Evolutionary conservation across 2,888 invertebrate species (phyloP).

Genomic region (Tricholauxania praeusta): DNA sequence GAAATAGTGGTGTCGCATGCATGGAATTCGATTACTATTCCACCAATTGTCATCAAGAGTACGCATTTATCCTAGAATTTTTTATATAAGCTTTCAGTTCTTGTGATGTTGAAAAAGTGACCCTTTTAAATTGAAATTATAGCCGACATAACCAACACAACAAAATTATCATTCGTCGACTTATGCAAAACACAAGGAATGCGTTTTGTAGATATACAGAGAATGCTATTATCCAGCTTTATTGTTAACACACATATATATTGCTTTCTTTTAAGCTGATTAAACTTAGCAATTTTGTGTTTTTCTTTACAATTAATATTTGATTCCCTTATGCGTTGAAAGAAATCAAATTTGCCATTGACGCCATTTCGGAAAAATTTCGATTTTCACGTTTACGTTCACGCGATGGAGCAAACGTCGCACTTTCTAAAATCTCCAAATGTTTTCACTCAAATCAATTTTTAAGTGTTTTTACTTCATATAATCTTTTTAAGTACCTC

Average conservation of each 20-base stretch:
- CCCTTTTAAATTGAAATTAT: neutral
- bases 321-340: no score
- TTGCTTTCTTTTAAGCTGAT: no score
- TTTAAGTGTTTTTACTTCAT: no score
- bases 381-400: no score
- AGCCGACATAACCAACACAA: conserved; percentile 10
- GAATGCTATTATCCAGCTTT: no score
- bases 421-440: no score
- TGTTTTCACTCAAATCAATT: no score
- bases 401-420: no score
- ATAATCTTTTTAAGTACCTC: neutral
- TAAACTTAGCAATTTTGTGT: no score
- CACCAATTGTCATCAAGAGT: neutral
- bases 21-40: neutral
- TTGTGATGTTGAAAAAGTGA: neutral
- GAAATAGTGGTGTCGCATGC: conserved; percentile 22
- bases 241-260: no score
- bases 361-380: conserved; percentile 23
- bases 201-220: no score
- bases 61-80: conserved; percentile 3
- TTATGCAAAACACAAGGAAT: conserved; percentile 25
- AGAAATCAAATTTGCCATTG: conserved; percentile 22
- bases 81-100: neutral
- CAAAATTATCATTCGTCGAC: neutral
- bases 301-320: no score